Evolutionary conservation across 2,113 vertebrate genomes (phyloP).

Genomic region (Caracal caracal): DNA sequence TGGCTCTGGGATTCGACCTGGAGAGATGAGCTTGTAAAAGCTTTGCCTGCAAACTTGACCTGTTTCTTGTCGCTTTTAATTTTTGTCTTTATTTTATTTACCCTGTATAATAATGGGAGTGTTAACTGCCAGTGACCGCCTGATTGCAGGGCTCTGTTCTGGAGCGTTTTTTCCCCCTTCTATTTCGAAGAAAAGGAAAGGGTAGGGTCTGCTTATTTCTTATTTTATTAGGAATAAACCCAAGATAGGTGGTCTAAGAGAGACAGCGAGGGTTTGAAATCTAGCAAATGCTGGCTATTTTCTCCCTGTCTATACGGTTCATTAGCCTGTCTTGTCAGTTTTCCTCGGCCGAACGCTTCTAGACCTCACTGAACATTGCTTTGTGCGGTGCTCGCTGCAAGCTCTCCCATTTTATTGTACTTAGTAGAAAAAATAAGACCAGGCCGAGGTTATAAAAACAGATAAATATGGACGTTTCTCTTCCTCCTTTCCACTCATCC

Average conservation of each 20-base stretch:
- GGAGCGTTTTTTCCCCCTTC: conserved; percentile 36
- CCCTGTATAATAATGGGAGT: conserved; percentile 84
- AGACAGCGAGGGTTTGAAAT: conserved; percentile 87
- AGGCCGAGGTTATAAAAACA: conserved; percentile 79
- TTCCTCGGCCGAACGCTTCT: conserved; percentile 92
- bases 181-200: conserved; percentile 75
- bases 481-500: conserved; percentile 68
- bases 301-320: conserved; percentile 93
- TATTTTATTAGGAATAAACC: conserved; percentile 85
- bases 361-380: conserved; percentile 96
- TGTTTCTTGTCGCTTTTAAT: conserved; percentile 98
- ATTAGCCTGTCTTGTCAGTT: conserved; percentile 96
- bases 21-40: conserved; percentile 95
- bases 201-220: conserved; percentile 76
- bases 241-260: conserved; percentile 87
- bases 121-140: conserved; percentile 73
- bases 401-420: conserved; percentile 86
- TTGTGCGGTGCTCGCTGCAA: conserved; percentile 87
- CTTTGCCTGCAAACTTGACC: conserved; percentile 96
- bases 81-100: conserved; percentile 91
- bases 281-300: conserved; percentile 91
- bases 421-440: conserved; percentile 81
- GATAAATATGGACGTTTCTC: conserved; percentile 77
- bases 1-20: conserved; percentile 95
- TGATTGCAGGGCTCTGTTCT: conserved; percentile 78